A percentile compares a stretch with the other conserved stretches of the same genome.
Evolutionary conservation across 37 sponge, comb jelly and placozoan genomes (phyloP).

Genomic region (Dysidea cf. avara): DNA sequence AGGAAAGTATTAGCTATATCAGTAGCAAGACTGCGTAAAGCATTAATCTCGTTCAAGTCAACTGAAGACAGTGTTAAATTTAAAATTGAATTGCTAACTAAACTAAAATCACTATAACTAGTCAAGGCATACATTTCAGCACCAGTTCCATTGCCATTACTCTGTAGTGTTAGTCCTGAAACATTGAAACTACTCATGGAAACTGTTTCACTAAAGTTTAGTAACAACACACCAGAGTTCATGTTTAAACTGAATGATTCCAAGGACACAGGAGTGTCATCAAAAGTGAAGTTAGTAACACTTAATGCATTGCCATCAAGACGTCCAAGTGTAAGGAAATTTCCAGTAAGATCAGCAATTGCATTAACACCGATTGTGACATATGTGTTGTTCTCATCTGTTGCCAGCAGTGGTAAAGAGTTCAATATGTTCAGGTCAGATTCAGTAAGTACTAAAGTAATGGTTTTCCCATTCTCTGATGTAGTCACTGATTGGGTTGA

Average conservation of each 20-base stretch:
- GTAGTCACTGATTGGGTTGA: constrained; percentile 41
- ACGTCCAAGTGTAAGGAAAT: constrained; percentile 40
- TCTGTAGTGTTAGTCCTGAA: constrained; percentile 61
- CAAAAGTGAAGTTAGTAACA: constrained; percentile 58
- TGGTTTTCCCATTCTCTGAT: constrained; percentile 43
- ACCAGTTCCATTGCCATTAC: constrained; percentile 37
- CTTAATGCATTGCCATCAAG: constrained; percentile 31
- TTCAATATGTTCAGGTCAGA: constrained; percentile 69
- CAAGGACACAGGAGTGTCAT: constrained; percentile 44
- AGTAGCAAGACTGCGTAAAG: constrained; percentile 47
- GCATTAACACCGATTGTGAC: constrained; percentile 44
- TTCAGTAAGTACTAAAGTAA: constrained; percentile 36
- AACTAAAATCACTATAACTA: constrained; percentile 2
- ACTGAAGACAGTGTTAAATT: constrained; percentile 19
- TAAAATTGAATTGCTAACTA: constrained; percentile 17
- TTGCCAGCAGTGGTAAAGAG: constrained; percentile 35
- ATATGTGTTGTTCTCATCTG: constrained; percentile 53
- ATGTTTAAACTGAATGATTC: constrained; percentile 64
- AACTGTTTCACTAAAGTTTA: constrained; percentile 67
- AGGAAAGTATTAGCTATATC: constrained; percentile 58
- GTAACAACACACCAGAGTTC: constrained; percentile 51
- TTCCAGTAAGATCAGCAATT: constrained; percentile 58
- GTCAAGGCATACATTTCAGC: constrained; percentile 50
- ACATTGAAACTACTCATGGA: constrained; percentile 26
- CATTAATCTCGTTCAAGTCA: constrained; percentile 78